Evolutionary conservation across 2,888 invertebrate genomes (phyloP), one percentile per base, ranked within the genome.

Genomic region (Oxycera nigricornis): DNA sequence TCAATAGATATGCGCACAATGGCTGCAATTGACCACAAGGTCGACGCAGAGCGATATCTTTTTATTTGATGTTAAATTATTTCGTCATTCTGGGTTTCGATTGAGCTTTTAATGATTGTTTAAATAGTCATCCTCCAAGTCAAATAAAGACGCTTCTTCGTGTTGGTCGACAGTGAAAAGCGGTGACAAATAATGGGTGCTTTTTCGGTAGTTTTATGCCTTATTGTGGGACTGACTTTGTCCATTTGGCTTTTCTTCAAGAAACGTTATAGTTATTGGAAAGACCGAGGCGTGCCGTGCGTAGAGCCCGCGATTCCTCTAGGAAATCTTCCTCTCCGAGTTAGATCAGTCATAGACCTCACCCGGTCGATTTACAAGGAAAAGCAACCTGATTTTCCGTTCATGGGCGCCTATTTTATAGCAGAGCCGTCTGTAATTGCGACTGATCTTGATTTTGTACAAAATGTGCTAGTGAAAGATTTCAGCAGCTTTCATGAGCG

Each of bases 371-470:
- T 79, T 0, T 80, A 81, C 75, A 76, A 77, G 61, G 41, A 31
- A 7, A 75, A 75, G 59, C 46, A 30, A 1, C 72, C 39, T 2
- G 24, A 7, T 17, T n/a, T 30, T 41, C 83, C 83, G 0, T 83
- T 84, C 72, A 77, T 81, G 11, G 86, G 86, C 0, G 80, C 83
- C 73, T 86, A 80, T 78, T 79, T 81, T 4, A 79, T 81, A 30
- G 67, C 81, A 0, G 81, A 79, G 11, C 84, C 85, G 0, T 79
- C 80, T 46, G 74, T 82, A 1, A 24, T 85, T 22, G 77, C 82
- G n/a, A 75, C 81, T 35, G 85, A 85, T 73, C 75, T 83, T 52
- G 81, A 86, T 22, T 77, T 85, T 22, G 79, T 84, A 2, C 81
- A 79, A 39, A 77, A 78, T 35, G 80, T 86, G n/a, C 75, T 85